Base-by-base conservation (phyloP, 2,113 vertebrate genomes). In the Paratilapia polleni region DNA sequence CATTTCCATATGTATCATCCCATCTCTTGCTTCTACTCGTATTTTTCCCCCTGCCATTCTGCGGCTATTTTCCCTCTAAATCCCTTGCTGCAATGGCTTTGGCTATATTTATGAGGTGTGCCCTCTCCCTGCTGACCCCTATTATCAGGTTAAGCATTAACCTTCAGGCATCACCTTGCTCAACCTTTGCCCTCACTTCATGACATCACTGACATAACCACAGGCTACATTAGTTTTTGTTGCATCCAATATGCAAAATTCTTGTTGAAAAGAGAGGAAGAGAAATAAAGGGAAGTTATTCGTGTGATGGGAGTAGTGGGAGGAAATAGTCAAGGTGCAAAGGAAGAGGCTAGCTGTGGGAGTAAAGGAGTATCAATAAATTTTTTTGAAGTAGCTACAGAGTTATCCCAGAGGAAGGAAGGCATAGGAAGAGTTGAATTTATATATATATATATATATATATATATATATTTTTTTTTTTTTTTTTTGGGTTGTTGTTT, bases 131-230 rank as follows among this genome's bases (percentile, higher is more conserved):
- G 77, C 76, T 88, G 86, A 93, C 88, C 85, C 86, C 66, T 60
- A 80, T 81, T 75, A 85, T 62, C 78, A 79, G 74, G 87, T 92
- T 92, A 92, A 92, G 60, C 82, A 92, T 95, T 93, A 90, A 90
- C 88, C 59, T 79, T 38, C 8, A 86, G 43, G 76, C 58, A 87
- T 90, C 66, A 80, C 77, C 88, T 87, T 52, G 43, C 38, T 86
- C 43, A 34, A 66, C 57, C 57, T 83, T 87, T 77, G 64, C 61
- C 86, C 77, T 74, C 13, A 28, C 8, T 77, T 28, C n/a, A 13
- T 38, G 47, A 47, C 63, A 82, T 49, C 41, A 43, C 28, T 49
- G 52, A 79, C 62, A 49, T 12, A 26, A 58, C 74, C 19, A 26
- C 24, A 81, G 31, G 52, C 81, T 60, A 36, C 24, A 24, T 34